These are phyloP conservation scores for Chondrilla cf. caribensis DNA, from an alignment of 37 sponge, comb jelly and placozoan species.

Conservation along the genomic window DNA sequence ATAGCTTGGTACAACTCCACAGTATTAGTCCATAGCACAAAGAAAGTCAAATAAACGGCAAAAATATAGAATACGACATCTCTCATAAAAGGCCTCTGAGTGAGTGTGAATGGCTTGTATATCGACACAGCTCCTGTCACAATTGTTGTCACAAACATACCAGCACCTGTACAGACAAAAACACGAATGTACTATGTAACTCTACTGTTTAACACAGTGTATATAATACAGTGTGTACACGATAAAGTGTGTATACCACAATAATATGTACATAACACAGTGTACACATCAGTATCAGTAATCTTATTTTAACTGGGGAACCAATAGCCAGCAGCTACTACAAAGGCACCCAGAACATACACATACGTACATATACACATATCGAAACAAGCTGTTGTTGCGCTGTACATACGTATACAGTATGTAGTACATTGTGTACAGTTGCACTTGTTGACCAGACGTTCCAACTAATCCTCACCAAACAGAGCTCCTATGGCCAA, in stretches of 20 bases:
- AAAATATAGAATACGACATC: constrained; percentile 90
- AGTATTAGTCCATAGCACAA: constrained; percentile 68
- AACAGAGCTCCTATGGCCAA: constrained; percentile 95
- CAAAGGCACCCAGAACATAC: too few species aligned
- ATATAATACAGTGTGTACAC: neutral
- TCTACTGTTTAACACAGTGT: neutral
- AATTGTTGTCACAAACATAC: constrained; percentile 92
- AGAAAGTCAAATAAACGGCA: constrained; percentile 87
- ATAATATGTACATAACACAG: too few species aligned
- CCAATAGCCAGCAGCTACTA: too few species aligned
- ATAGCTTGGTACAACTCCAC: constrained; percentile 63
- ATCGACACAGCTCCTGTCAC: constrained; percentile 86
- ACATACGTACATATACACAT: too few species aligned
- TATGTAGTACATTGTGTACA: too few species aligned
- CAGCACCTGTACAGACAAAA: constrained; percentile 73
- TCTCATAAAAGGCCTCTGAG: constrained; percentile 89
- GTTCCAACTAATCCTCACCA: too few species aligned
- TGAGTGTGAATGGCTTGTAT: constrained; percentile 70
- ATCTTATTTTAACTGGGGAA: too few species aligned
- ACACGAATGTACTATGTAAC: neutral
- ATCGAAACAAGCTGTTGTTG: too few species aligned
- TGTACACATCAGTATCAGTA: too few species aligned
- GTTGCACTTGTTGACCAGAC: too few species aligned
- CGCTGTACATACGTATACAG: too few species aligned
- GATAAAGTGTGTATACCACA: too few species aligned